These are phyloP conservation scores for Heterodera carotae DNA, from an alignment of 1,140 invertebrate genomes.

Conservation along the genomic window DNA sequence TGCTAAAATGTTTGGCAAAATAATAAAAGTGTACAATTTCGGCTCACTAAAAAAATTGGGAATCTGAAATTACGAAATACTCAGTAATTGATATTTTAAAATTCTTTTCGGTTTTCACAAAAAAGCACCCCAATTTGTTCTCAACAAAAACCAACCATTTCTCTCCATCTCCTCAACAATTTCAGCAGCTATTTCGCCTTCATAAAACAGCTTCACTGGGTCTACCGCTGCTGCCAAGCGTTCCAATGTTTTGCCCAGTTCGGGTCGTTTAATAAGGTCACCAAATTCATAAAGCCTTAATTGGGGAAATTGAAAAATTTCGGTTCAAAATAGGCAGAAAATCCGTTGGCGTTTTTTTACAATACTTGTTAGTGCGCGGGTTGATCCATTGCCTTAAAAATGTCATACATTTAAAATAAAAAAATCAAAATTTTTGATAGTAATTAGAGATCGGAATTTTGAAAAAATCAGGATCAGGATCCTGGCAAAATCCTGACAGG, in stretches of 20 bases:
- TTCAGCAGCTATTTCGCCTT: slow-evolving; percentile 52
- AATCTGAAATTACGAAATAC: no score
- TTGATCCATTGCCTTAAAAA: slow-evolving; percentile 4
- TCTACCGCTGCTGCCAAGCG: slow-evolving; percentile 64
- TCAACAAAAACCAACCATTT: slow-evolving; percentile 49
- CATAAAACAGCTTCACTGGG: slow-evolving; percentile 66
- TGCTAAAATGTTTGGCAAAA: no score
- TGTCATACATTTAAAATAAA: slow-evolving; percentile 1
- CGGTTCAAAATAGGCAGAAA: no score
- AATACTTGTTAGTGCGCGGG: not conserved
- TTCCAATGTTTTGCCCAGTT: slow-evolving; percentile 67
- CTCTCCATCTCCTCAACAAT: slow-evolving; percentile 59
- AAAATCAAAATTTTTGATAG: not conserved
- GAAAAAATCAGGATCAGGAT: no score
- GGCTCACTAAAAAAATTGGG: no score
- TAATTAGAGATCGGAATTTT: no score
- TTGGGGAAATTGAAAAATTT: not conserved
- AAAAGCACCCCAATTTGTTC: slow-evolving; percentile 46
- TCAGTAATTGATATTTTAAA: no score
- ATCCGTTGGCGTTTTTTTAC: slow-evolving; percentile 19
- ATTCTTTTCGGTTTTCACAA: slow-evolving; percentile 51
- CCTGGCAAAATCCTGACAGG: no score
- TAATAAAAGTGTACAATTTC: no score
- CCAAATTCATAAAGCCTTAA: slow-evolving; percentile 62
- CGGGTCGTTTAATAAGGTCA: slow-evolving; percentile 66